Conservation (phyloP, 1,140 invertebrate species). For the Leptopilina clavipes region DNA sequence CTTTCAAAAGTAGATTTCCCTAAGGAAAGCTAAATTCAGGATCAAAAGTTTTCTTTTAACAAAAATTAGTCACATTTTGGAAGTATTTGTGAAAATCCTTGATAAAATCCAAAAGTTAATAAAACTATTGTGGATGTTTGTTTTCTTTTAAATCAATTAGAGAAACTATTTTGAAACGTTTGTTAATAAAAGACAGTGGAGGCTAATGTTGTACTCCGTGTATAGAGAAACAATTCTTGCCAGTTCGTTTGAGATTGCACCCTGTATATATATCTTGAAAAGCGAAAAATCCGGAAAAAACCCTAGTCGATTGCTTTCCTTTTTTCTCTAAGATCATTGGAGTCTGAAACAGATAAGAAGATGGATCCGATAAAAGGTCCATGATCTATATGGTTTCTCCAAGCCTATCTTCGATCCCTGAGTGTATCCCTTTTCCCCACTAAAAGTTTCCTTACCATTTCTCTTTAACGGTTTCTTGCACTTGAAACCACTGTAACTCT, state of each 20-base stretch:
- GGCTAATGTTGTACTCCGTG: constrained; percentile 8
- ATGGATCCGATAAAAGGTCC: constrained; percentile 60
- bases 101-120: too few relatives aligned
- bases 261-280: constrained; percentile 15
- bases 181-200: constrained; percentile 13
- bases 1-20: neutral
- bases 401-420: constrained; percentile 38
- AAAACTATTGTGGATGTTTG: too few relatives aligned
- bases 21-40: neutral
- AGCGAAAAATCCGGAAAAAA: constrained; percentile 32
- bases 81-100: too few relatives aligned
- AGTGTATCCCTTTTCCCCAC: constrained; percentile 40
- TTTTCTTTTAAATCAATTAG: too few relatives aligned
- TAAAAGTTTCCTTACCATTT: constrained; percentile 49
- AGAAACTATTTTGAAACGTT: neutral
- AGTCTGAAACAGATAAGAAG: constrained; percentile 54
- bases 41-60: neutral
- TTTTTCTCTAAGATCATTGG: constrained; percentile 35
- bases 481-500: constrained; percentile 43
- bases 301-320: constrained; percentile 46
- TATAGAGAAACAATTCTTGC: neutral
- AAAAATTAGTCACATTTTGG: constrained; percentile 1
- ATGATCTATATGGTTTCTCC: constrained; percentile 53
- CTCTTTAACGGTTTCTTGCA: constrained; percentile 47
- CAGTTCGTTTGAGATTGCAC: constrained; percentile 28